Evolutionary conservation across 2,113 vertebrate species (phyloP), one percentile per base, ranked within the genome.

Genomic region (Ornithorhynchus anatinus): DNA sequence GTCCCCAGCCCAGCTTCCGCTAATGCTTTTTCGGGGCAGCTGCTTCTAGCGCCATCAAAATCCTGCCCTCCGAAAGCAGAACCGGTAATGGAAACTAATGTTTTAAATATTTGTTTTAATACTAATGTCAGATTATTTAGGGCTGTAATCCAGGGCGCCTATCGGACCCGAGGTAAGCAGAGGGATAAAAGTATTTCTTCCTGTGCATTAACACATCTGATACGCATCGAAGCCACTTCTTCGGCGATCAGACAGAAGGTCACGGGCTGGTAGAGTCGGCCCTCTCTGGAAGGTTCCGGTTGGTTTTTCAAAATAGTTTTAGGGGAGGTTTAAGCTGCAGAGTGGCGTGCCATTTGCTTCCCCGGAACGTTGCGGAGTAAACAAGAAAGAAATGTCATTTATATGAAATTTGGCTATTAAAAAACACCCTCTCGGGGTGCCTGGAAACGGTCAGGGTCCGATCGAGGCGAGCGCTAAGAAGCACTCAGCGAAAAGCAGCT

Each of bases 111-210:
- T 92, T 90, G 81, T 86, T 93, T 92, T 93, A 92, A 90, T 90
- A 88, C 92, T 94, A 91, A 94, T 93, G 92, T 94, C 91, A 94
- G 94, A 93, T 94, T 94, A 94, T 88, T 91, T 89, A 84, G 88
- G 77, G 75, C 64, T 65, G n/a, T 94, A 94, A 94, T 92, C 92
- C 91, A 86, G 87, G 84, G 91, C 85, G 76, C 85, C 89, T 87
- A 91, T 88, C 92, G 91, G 81, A 88, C 84, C 77, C 80, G 80
- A 79, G 78, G 52, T 84, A 79, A 84, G 72, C 81, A 73, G 80
- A 77, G 89, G 86, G 91, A 92, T 94, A 91, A 93, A 86, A 91
- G 86, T 84, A 79, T 80, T 87, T 94, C 89, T 90, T 91, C 87
- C 89, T 87, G 80, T 77, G 89, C 90, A 94, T 94, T 94, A 95